Evolutionary conservation across 2,113 vertebrate genomes (phyloP).

Genomic region (Microtus montanus): DNA sequence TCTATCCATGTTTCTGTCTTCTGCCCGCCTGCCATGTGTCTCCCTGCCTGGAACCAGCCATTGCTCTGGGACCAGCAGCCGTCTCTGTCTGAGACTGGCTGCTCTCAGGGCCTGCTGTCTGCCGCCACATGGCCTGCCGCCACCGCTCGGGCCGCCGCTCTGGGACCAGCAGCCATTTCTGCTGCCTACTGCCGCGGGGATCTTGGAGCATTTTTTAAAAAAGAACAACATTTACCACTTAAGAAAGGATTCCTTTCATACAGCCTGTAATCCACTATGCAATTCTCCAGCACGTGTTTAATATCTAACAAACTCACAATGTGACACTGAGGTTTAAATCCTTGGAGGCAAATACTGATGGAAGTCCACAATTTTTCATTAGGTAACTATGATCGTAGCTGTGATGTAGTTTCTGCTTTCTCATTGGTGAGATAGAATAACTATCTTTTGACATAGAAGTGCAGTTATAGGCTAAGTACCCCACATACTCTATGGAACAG

Average conservation of each 20-base stretch:
- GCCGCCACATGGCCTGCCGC: too few species aligned
- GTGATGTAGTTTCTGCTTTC: neutral
- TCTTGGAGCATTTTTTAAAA: too few species aligned
- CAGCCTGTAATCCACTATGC: neutral
- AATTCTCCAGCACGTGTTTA: accelerated
- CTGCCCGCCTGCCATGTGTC: too few species aligned
- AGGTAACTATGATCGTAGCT: neutral
- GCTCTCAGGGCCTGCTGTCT: too few species aligned
- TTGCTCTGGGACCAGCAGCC: too few species aligned
- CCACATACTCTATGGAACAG: accelerated
- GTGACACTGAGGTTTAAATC: neutral
- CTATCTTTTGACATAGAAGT: neutral
- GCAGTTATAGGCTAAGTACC: neutral
- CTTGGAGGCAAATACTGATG: neutral
- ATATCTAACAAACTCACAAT: accelerated
- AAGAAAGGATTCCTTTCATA: neutral
- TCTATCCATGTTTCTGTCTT: too few species aligned
- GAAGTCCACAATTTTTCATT: neutral
- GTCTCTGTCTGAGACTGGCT: too few species aligned
- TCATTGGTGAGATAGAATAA: neutral
- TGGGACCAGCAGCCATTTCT: too few species aligned
- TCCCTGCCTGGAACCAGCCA: too few species aligned
- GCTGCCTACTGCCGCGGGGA: too few species aligned
- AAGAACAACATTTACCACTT: too few species aligned
- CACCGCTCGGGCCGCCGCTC: too few species aligned